Base-by-base conservation (phyloP, 2,888 invertebrate genomes). In the Ferdinandea cuprea region DNA sequence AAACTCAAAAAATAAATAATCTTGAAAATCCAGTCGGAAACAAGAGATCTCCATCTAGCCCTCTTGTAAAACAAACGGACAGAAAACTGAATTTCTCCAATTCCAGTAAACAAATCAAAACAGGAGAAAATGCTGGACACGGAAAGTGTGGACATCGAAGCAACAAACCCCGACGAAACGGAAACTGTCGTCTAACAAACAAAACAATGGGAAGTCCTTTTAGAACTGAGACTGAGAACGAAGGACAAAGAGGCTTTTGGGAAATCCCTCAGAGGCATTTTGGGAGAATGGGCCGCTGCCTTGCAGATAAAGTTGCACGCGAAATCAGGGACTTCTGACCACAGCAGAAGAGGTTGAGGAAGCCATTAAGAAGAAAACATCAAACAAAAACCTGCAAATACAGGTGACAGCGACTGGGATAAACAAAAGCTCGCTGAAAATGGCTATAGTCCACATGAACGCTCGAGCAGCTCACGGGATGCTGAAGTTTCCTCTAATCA, bases 321-420 rank as follows among this genome's bases (percentile, higher is more conserved):
- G 40, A 65, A 21, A 56, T 73, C 8, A 54, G 72, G 40, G 63
- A 73, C 17, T 7, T 73, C 46, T 58, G n/a, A 48, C 56, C 2
- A 73, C 40, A 30, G 30, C 8, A 19, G 65, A 58, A n/a, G 73
- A 65, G 30, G 48, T 65, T 0, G 21, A 48, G n/a, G 19, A 63
- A 37, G 54, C 65, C 5, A 6, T 40, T 5, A 28, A 37, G 21
- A 46, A 4, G 25, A 3, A 35, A 28, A 0, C 6, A 7, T 1
- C 15, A 9, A 3, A 8, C 2, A 25, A 11, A n/a, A 48, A 4
- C 11, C 6, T 21, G 11, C 42, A 17, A 6, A 3, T 46, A 1
- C 9, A 65, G 25, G 30, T 48, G 6, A 0, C 28, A 0, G 1
- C 13, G 3, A 72, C 54, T 8, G 28, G 15, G 11, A 35, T 5